These are phyloP conservation scores for Smittia aterrima DNA, from an alignment of 2,888 invertebrate genomes.

Conservation along the genomic window DNA sequence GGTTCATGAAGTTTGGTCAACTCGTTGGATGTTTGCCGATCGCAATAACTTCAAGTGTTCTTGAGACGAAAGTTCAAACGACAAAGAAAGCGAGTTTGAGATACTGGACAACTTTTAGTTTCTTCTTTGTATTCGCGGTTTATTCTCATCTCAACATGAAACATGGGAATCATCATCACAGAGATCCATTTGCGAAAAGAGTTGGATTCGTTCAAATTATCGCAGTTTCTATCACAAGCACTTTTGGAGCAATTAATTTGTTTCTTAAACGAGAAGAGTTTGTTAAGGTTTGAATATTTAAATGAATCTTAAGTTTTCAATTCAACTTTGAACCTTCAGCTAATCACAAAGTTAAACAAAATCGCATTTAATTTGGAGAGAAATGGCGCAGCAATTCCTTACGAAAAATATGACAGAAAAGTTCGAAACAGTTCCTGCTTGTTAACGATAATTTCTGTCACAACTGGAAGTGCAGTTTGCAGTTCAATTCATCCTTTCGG, in stretches of 20 bases:
- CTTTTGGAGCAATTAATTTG: not conserved
- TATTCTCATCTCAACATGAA: not conserved
- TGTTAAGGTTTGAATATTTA: not conserved
- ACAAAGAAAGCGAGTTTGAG: too few species aligned
- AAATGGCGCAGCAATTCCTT: not conserved
- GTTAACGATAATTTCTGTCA: not conserved
- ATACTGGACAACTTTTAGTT: too few species aligned
- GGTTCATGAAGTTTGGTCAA: too few species aligned
- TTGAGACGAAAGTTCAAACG: too few species aligned
- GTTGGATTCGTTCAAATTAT: too few species aligned
- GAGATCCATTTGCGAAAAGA: not conserved
- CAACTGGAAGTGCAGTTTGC: not conserved
- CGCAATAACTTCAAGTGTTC: too few species aligned
- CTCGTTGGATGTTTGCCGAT: too few species aligned
- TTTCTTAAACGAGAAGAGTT: not conserved
- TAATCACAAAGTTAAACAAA: not conserved
- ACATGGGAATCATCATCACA: not conserved
- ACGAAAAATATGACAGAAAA: not conserved
- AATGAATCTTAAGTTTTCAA: not conserved
- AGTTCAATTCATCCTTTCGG: not conserved
- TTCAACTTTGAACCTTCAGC: not conserved
- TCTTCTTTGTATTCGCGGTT: not conserved
- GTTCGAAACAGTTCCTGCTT: not conserved
- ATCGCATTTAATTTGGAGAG: not conserved
- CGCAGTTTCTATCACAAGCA: not conserved